phyloP scores from a whole-genome alignment of 1,140 invertebrate genomes.

The Hycleus phaleratus region DNA sequence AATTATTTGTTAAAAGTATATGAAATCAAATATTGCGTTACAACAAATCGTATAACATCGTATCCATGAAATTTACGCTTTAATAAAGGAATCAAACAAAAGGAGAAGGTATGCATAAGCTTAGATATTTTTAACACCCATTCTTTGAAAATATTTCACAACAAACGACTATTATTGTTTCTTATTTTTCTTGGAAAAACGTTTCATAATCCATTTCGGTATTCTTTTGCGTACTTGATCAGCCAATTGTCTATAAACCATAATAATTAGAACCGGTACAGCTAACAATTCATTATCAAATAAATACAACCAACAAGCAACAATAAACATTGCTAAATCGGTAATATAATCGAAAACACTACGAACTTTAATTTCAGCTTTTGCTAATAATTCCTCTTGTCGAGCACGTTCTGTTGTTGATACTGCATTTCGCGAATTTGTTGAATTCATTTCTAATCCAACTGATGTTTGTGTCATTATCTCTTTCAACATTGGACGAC shows the following conservation, averaged over 20 bases:
- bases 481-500: slow-evolving; percentile 29
- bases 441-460: slow-evolving; percentile 19
- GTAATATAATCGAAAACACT: slow-evolving; percentile 59
- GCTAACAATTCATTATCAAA: slow-evolving; percentile 69
- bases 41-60: no score
- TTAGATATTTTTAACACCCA: no score
- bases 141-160: not conserved
- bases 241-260: slow-evolving; percentile 66
- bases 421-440: slow-evolving; percentile 1
- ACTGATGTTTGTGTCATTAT: slow-evolving; percentile 39
- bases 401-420: slow-evolving; percentile 5
- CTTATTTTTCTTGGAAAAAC: slow-evolving; percentile 11
- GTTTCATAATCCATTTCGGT: slow-evolving; percentile 34
- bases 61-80: no score
- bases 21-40: no score
- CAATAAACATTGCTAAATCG: slow-evolving; percentile 58
- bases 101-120: no score
- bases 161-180: slow-evolving; percentile 2
- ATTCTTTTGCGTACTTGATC: slow-evolving; percentile 47
- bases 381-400: slow-evolving; percentile 24
- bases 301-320: slow-evolving; percentile 69
- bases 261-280: slow-evolving; percentile 64
- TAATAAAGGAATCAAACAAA: no score
- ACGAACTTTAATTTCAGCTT: slow-evolving; percentile 56
- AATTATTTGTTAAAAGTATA: no score